phyloP scores from a whole-genome alignment of 2,888 invertebrate species.

The Cryptophagus acutangulus region DNA sequence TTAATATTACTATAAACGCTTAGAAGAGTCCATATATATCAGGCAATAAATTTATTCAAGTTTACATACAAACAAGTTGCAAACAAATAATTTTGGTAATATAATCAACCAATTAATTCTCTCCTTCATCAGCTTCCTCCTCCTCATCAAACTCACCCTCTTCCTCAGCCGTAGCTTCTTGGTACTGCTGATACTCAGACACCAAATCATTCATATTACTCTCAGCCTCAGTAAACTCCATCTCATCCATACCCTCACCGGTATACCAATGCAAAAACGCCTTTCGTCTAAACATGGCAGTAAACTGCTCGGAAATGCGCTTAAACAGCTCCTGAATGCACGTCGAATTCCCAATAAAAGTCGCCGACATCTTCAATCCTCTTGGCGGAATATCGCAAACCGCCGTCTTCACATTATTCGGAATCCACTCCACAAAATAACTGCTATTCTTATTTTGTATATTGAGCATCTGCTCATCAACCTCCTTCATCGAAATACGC shows the following conservation, averaged over 20 bases:
- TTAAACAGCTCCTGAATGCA: conserved; percentile 71
- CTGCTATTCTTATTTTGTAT: conserved; percentile 59
- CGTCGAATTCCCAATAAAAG: conserved; percentile 89
- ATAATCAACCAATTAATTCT: no score
- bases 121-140: conserved; percentile 65
- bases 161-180: conserved; percentile 80
- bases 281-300: conserved; percentile 88
- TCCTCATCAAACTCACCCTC: conserved; percentile 78
- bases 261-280: conserved; percentile 96
- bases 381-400: conserved; percentile 90
- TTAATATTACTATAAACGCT: no score
- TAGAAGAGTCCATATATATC: no score
- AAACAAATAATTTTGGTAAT: no score
- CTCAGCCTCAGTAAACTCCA: conserved; percentile 93
- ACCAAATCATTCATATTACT: conserved; percentile 94
- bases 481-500: conserved; percentile 68
- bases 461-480: conserved; percentile 67
- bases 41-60: no score
- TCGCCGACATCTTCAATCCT: conserved; percentile 90
- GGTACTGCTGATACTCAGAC: conserved; percentile 91
- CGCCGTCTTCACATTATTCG: conserved; percentile 83
- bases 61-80: no score
- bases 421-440: conserved; percentile 67
- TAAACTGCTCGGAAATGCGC: conserved; percentile 65
- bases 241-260: conserved; percentile 86